phyloP scores from a whole-genome alignment of 2,113 vertebrate species.

The Entosphenus tridentatus region DNA sequence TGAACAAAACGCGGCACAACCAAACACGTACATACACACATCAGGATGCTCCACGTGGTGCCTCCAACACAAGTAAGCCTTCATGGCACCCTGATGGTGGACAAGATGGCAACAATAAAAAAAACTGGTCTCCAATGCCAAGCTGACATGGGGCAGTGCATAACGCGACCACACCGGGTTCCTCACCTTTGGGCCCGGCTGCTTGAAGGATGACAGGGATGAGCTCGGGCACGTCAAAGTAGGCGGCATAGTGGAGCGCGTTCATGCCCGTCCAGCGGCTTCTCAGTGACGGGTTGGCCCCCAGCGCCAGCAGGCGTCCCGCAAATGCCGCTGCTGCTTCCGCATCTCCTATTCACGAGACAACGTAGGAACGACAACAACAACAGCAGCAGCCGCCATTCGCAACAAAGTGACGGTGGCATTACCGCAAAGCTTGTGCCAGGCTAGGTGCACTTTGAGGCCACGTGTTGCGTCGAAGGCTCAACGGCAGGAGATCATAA shows the following conservation, averaged over 20 bases:
- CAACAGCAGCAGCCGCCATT: not conserved
- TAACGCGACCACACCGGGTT: too few species aligned
- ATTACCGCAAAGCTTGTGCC: not conserved
- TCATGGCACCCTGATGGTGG: too few species aligned
- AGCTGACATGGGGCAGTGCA: too few species aligned
- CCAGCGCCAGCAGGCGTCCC: conserved; percentile 43
- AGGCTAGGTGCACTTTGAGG: not conserved
- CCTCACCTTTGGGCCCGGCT: conserved; percentile 57
- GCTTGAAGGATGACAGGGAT: conserved; percentile 56
- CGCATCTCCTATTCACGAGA: conserved; percentile 39
- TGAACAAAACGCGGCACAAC: too few species aligned
- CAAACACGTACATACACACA: too few species aligned
- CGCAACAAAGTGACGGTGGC: not conserved
- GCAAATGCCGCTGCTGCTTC: conserved; percentile 59
- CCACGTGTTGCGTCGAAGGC: not conserved
- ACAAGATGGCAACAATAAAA: too few species aligned
- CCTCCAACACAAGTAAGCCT: too few species aligned
- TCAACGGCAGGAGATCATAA: not conserved
- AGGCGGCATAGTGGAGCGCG: conserved; percentile 83
- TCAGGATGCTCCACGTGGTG: too few species aligned
- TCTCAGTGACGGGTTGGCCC: conserved; percentile 54
- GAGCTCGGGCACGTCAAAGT: conserved; percentile 83
- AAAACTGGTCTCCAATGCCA: too few species aligned
- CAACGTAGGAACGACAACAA: conserved; percentile 7
- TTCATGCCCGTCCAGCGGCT: conserved; percentile 98